Conservation (phyloP, 1,140 invertebrate genomes). For the Micrasema longulum region DNA sequence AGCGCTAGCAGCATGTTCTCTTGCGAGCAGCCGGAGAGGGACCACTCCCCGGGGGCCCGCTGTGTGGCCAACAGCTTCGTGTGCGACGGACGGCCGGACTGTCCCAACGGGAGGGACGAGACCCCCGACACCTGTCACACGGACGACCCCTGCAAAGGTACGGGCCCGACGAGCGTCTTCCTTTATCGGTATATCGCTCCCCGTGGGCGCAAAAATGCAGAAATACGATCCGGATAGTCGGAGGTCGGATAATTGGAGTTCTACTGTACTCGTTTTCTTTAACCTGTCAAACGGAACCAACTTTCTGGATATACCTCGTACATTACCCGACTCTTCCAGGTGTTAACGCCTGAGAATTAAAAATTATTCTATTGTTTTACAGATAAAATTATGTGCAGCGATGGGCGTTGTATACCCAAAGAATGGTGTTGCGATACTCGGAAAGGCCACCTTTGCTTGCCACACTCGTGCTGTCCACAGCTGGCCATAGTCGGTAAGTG, state of each 20-base stretch:
- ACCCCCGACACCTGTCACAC: constrained; percentile 39
- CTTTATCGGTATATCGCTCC: no score
- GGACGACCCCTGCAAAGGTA: constrained; percentile 46
- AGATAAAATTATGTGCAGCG: constrained; percentile 44
- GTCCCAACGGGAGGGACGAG: constrained; percentile 41
- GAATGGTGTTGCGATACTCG: constrained; percentile 42
- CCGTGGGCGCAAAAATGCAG: no score
- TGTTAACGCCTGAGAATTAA: no score
- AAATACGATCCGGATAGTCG: no score
- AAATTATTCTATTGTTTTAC: background rate
- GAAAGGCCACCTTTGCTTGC: constrained; percentile 19
- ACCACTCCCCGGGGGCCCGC: background rate
- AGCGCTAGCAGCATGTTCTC: constrained; percentile 6
- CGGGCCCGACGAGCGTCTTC: no score
- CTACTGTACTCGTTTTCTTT: no score
- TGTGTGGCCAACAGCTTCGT: constrained; percentile 41
- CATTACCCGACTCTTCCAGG: no score
- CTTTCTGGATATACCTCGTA: no score
- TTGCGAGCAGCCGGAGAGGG: background rate
- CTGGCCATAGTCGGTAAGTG: constrained; percentile 27
- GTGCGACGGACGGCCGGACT: constrained; percentile 49
- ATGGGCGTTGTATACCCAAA: constrained; percentile 47
- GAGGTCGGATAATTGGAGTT: no score
- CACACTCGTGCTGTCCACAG: constrained; percentile 46
- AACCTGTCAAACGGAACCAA: no score